These are phyloP conservation scores for Solen grandis DNA, from an alignment of 1,140 invertebrate species.

Conservation along the genomic window DNA sequence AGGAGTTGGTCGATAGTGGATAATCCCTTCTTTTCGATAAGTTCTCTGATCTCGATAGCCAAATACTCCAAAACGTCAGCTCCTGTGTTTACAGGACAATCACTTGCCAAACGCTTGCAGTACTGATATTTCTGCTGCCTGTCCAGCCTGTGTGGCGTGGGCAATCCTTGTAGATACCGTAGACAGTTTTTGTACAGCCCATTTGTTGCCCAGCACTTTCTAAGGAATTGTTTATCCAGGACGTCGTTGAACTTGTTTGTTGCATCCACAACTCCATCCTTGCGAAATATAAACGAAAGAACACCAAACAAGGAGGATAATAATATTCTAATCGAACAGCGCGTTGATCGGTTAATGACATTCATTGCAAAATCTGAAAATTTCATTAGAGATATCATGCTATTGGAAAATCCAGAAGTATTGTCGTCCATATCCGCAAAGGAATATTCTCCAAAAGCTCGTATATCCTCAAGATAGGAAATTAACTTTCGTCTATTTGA, in stretches of 20 bases:
- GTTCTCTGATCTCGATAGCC: neutral
- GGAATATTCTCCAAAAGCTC: too few relatives aligned
- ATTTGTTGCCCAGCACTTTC: neutral
- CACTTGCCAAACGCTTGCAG: neutral
- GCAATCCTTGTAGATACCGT: slow-evolving; percentile 1
- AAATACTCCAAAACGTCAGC: neutral
- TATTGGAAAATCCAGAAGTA: too few relatives aligned
- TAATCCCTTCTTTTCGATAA: neutral
- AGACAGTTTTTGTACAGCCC: neutral
- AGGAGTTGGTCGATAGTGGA: neutral
- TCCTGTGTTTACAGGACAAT: neutral
- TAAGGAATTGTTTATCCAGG: neutral
- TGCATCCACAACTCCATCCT: neutral
- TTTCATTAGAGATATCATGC: too few relatives aligned
- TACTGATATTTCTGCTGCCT: neutral
- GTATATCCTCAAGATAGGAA: too few relatives aligned
- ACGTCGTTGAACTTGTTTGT: neutral
- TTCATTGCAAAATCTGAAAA: too few relatives aligned
- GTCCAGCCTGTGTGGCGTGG: neutral
- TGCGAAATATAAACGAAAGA: too few relatives aligned
- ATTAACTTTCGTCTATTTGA: too few relatives aligned
- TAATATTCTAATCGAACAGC: too few relatives aligned
- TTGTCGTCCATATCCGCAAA: too few relatives aligned
- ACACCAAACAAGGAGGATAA: too few relatives aligned
- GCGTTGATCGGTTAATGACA: too few relatives aligned